Percentiles rank a stretch among this genome's conserved stretches.
Conservation (phyloP, 2,113 vertebrate species). For the Lanius ludovicianus region DNA sequence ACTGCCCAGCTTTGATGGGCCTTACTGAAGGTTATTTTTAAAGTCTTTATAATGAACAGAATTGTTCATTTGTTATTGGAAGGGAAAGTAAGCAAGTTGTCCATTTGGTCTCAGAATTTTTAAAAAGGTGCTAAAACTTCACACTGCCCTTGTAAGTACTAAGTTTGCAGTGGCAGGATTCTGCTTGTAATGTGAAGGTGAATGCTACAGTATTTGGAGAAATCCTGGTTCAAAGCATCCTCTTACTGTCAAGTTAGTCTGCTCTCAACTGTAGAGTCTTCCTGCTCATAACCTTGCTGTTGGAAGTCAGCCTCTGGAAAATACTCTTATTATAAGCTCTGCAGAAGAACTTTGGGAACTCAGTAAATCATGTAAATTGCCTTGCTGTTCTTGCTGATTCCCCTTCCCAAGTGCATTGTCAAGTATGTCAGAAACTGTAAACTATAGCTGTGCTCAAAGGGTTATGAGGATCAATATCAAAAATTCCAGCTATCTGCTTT, state of each 20-base stretch:
- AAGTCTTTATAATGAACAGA: not conserved
- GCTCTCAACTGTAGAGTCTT: not conserved
- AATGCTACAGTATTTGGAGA: not conserved
- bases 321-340: not conserved
- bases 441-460: not conserved
- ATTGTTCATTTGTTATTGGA: not conserved
- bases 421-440: not conserved
- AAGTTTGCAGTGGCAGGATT: not conserved
- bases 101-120: not conserved
- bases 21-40: not conserved
- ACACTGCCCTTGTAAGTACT: not conserved
- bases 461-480: not conserved
- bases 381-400: not conserved
- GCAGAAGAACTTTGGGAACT: not conserved
- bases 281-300: not conserved
- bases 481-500: constrained; percentile 33
- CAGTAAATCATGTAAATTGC: not conserved
- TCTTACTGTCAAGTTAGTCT: not conserved
- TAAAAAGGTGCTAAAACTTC: not conserved
- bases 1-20: not conserved
- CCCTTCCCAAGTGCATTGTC: not conserved
- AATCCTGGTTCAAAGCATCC: not conserved
- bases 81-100: not conserved
- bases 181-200: not conserved
- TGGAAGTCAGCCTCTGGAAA: constrained; percentile 9